Percentiles rank a stretch among this genome's conserved stretches.
These are phyloP conservation scores for Crotalus horridus DNA, from an alignment of 2,113 vertebrate species.

Conservation along the genomic window DNA sequence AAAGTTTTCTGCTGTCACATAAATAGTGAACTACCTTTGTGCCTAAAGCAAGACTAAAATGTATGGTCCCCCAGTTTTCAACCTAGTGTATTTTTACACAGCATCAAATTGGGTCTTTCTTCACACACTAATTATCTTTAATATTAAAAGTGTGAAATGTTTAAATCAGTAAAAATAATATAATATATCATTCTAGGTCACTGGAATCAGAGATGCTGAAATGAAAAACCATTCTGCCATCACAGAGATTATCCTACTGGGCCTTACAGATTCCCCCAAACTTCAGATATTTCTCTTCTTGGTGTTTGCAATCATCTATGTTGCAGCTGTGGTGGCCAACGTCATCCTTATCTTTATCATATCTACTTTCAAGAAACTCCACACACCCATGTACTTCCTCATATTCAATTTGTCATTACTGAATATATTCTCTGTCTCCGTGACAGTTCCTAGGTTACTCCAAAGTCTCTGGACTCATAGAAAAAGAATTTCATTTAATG, in stretches of 20 bases:
- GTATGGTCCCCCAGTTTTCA: background rate
- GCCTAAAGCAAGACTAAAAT: background rate
- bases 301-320: background rate
- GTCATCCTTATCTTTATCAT: background rate
- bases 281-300: background rate
- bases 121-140: background rate
- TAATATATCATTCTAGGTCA: background rate
- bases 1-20: background rate
- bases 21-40: background rate
- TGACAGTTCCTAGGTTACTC: conserved; percentile 46
- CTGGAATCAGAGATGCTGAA: background rate
- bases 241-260: background rate
- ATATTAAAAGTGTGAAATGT: background rate
- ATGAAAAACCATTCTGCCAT: background rate
- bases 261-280: background rate
- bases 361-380: background rate
- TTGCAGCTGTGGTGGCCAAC: background rate
- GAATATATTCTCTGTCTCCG: conserved; percentile 36
- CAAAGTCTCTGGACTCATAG: conserved; percentile 25
- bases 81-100: background rate
- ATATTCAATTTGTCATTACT: background rate
- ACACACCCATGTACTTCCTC: conserved; percentile 11
- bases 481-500: conserved; percentile 34
- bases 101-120: background rate
- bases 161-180: background rate